Evolutionary conservation across 2,797 vertebrate genomes (phyloP), one percentile per base, ranked within the genome.

Genomic region (Synanceia verrucosa): DNA sequence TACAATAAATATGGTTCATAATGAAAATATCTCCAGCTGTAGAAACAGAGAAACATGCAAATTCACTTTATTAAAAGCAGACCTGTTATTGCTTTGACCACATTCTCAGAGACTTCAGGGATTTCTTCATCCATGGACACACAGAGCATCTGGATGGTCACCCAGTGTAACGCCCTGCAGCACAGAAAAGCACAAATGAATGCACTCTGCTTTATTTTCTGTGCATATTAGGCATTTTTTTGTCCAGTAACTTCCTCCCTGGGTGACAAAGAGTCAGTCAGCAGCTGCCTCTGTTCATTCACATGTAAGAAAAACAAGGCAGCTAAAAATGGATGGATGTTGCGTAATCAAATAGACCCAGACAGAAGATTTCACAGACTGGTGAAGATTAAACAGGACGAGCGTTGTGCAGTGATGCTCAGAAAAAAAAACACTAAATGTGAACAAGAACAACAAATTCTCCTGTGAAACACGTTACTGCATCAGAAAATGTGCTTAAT

Each of bases 1-100:
- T 29, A 29, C 28, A 4, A 29, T 6, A 29, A 6, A 29, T 29
- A 29, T 29, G 28, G 28, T 29, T 29, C 6, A 29, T 4, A 29
- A 29, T 29, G 28, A 29, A 29, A 6, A 4, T 4, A 6, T 29
- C 28, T 29, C 28, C 28, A 29, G 4, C 28, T n/a, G 23, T 8
- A 26, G 24, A 48, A 9, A 19, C 7, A 43, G 39, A 43, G 14
- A 47, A 19, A 21, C 24, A 28, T 10, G 24, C 19, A 16, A 28
- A 28, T 55, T 12, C 10, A 24, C 3, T 6, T 24, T 23, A n/a
- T 71, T 3, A 43, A 28, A 23, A n/a, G 7, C 26, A 10, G 72
- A 99, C 98, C 97, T 94, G 98, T 99, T 87, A 99, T 99, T 18
- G 98, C 98, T 92, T 96, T 97, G 60, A 98, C 96, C 58, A 99